Evolutionary conservation across 2,113 vertebrate genomes (phyloP).

Genomic region (Taurulus bubalis): DNA sequence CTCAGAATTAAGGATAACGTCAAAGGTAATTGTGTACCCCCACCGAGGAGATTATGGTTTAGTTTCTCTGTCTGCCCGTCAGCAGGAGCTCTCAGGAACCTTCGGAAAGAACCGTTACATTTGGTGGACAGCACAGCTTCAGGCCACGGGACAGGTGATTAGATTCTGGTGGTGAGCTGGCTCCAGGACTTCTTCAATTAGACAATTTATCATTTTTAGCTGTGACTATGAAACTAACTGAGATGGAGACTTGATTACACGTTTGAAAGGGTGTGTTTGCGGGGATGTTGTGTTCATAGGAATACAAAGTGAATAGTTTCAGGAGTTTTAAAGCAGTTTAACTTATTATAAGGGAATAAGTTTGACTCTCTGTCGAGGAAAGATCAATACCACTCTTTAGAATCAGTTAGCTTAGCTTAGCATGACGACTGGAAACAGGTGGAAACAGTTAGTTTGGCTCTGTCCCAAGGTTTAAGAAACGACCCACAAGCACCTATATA

Average conservation of each 20-base stretch:
- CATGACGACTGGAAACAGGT: background rate
- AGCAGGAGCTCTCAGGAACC: slow-evolving; percentile 16
- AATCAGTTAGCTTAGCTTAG: background rate
- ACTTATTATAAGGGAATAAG: background rate
- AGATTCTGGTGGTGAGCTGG: slow-evolving; percentile 27
- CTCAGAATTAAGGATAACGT: slow-evolving; percentile 25
- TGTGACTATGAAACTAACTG: slow-evolving; percentile 16
- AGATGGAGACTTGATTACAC: slow-evolving; percentile 1
- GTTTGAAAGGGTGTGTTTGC: slow-evolving; percentile 25
- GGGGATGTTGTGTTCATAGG: background rate
- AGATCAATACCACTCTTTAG: background rate
- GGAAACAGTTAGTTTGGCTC: background rate
- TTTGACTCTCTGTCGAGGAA: background rate
- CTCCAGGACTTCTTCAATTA: slow-evolving; percentile 50
- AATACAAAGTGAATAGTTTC: background rate
- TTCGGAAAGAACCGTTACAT: slow-evolving; percentile 7
- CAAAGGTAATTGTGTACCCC: slow-evolving; percentile 39
- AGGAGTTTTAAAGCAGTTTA: background rate
- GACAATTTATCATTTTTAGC: slow-evolving; percentile 48
- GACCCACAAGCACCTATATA: background rate
- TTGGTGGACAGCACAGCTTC: slow-evolving; percentile 42
- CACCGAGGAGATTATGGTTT: slow-evolving; percentile 26
- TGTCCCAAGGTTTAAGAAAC: background rate
- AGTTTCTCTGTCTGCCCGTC: slow-evolving; percentile 41
- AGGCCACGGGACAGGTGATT: slow-evolving; percentile 42